phyloP scores from a whole-genome alignment of 2,888 invertebrate species.

The Eristalis pertinax region DNA sequence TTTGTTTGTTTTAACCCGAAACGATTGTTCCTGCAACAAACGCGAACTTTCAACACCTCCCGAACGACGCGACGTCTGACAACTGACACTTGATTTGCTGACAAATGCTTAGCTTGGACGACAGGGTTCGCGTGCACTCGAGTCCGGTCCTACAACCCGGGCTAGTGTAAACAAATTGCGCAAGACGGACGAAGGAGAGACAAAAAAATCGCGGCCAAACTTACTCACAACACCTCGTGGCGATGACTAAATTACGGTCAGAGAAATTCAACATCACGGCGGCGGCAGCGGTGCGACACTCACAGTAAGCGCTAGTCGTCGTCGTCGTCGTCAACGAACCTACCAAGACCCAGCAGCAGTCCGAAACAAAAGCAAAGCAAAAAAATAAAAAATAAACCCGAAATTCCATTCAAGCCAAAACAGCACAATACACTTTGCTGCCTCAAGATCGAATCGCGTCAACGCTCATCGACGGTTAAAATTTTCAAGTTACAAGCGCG shows the following conservation, averaged over 20 bases:
- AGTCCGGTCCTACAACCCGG: background rate
- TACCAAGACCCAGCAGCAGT: background rate
- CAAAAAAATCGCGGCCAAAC: constrained; percentile 36
- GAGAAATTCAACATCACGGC: constrained; percentile 45
- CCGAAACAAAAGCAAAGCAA: constrained; percentile 5
- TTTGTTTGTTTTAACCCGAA: background rate
- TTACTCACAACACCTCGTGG: constrained; percentile 47
- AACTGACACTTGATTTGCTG: constrained; percentile 9
- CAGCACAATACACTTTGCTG: background rate
- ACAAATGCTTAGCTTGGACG: background rate
- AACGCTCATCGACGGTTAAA: background rate
- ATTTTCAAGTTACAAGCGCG: background rate
- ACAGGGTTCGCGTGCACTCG: constrained; percentile 35
- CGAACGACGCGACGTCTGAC: constrained; percentile 17
- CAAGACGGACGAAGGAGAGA: background rate
- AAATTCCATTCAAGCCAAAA: constrained; percentile 44
- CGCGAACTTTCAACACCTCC: background rate
- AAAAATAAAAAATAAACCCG: constrained; percentile 14
- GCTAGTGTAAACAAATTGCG: constrained; percentile 47
- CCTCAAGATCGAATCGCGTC: constrained; percentile 18
- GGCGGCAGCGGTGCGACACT: constrained; percentile 9
- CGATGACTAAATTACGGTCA: constrained; percentile 58
- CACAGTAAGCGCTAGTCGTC: constrained; percentile 8
- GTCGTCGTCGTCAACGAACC: background rate
- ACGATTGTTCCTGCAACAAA: constrained; percentile 4